Conservation (phyloP, 2,888 invertebrate species). For the Ceratothoa steindachneri region DNA sequence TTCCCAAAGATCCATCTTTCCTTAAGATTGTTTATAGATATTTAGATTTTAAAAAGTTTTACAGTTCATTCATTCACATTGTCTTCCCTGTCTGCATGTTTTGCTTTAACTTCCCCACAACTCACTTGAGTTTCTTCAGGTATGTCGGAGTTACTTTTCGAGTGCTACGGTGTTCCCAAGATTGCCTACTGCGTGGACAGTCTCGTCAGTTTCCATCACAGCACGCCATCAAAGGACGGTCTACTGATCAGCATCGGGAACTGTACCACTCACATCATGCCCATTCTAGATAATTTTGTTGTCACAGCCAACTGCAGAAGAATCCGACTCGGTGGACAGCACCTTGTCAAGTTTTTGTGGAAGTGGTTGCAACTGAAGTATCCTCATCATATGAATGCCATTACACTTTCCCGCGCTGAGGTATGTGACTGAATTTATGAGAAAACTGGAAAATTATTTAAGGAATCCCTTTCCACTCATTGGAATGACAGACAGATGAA, state of each 20-base stretch:
- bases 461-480: too few relatives aligned
- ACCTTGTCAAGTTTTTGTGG: constrained; percentile 78
- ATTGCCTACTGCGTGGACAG: constrained; percentile 83
- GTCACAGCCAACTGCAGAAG: constrained; percentile 69
- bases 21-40: too few relatives aligned
- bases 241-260: constrained; percentile 81
- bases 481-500: too few relatives aligned
- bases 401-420: constrained; percentile 80
- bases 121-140: too few relatives aligned
- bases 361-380: constrained; percentile 84
- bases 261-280: constrained; percentile 81
- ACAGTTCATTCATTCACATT: too few relatives aligned
- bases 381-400: constrained; percentile 81
- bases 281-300: constrained; percentile 68
- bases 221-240: constrained; percentile 58
- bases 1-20: too few relatives aligned
- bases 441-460: not conserved
- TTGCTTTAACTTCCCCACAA: too few relatives aligned
- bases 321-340: constrained; percentile 81
- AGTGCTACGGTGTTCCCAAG: constrained; percentile 81
- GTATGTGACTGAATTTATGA: constrained; percentile 51
- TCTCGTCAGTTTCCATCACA: constrained; percentile 65
- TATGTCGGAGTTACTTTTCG: constrained; percentile 86
- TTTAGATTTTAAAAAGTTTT: too few relatives aligned
- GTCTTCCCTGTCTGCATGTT: too few relatives aligned